Evolutionary conservation across 2,797 vertebrate species (phyloP), one percentile per base, ranked within the genome.

Genomic region (Enteromius trimaculatus): DNA sequence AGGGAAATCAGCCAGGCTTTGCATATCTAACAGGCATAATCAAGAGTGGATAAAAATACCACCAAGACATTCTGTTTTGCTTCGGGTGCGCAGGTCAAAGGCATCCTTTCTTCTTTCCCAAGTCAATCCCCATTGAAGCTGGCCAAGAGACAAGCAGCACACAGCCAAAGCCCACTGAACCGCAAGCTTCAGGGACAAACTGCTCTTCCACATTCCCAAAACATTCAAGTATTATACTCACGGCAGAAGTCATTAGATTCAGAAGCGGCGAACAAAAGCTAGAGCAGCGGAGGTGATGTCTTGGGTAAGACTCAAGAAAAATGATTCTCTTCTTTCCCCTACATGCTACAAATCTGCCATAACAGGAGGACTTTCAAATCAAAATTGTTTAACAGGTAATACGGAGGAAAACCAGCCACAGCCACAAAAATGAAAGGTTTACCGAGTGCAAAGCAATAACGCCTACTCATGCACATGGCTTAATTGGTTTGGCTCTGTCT

Each of bases 391-490:
- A 87, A 91, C 66, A 84, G 84, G 87, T 80, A 77, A 83, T 86
- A 84, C 85, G 74, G 81, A 91, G 86, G 83, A 86, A 84, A 92
- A 88, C 44, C 89, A 89, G 58, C 87, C 11, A 29, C 60, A 55
- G 79, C 79, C 62, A 66, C 85, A 77, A 31, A 89, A 88, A 70
- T 53, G 6, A 6, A 72, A 84, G 79, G 89, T 88, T 89, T 87
- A 87, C 72, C 77, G 84, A 88, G 90, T 90, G 78, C 85, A 89
- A 88, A 90, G 87, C 86, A 89, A 92, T 90, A 88, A 91, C 78
- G 84, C 74, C 86, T 86, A 76, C 87, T 87, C 85, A 83, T 80
- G 87, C 85, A 90, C 74, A 88, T 55, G 44, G 65, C 64, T 39
- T 89, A 92, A 91, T 81, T 88, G 80, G 75, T 90, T 88, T 90